Conservation (phyloP, 1,140 invertebrate species). For the Aphelinus certus region DNA sequence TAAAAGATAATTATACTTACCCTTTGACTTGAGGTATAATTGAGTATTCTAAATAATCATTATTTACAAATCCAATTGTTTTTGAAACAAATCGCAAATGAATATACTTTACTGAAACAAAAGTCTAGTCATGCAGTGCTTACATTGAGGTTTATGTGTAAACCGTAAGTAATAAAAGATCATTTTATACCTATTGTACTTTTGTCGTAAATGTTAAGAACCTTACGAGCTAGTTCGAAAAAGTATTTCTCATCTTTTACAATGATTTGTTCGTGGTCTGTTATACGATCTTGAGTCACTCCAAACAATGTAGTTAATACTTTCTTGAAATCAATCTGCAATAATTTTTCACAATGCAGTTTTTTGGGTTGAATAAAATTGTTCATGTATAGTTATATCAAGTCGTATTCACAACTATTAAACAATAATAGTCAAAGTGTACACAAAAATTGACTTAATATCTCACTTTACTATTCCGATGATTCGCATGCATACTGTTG, state of each 20-base stretch:
- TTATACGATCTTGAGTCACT: background rate
- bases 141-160: too few species aligned
- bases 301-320: background rate
- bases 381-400: too few species aligned
- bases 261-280: background rate
- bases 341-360: background rate
- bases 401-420: too few species aligned
- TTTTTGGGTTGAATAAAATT: too few species aligned
- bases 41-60: slow-evolving; percentile 9
- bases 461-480: too few species aligned
- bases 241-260: slow-evolving; percentile 26
- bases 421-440: too few species aligned
- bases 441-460: too few species aligned
- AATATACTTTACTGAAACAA: slow-evolving; percentile 29
- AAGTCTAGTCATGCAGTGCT: background rate
- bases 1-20: background rate
- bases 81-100: slow-evolving; percentile 33
- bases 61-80: slow-evolving; percentile 29
- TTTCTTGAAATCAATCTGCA: slow-evolving; percentile 24
- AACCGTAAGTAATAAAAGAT: background rate
- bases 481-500: background rate
- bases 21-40: slow-evolving; percentile 32
- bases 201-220: too few species aligned
- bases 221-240: background rate
- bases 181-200: slow-evolving; percentile 16